These are phyloP conservation scores for Diorhabda carinulata DNA, from an alignment of 1,140 invertebrate species.

Conservation along the genomic window DNA sequence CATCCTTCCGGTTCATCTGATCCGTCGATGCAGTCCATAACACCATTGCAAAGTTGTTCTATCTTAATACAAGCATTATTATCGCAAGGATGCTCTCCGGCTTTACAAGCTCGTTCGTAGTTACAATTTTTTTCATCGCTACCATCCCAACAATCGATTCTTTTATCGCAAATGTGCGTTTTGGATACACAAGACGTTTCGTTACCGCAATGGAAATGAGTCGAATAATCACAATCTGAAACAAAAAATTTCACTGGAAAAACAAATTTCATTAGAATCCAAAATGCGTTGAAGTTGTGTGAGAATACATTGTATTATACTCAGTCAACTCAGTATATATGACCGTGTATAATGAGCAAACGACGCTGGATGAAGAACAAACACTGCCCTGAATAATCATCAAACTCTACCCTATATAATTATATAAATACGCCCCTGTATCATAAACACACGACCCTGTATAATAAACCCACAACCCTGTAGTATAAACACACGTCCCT, in stretches of 20 bases:
- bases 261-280: too few species aligned
- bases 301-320: too few species aligned
- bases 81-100: constrained; percentile 56
- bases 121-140: constrained; percentile 75
- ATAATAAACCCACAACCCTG: too few species aligned
- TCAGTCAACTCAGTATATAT: too few species aligned
- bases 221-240: constrained; percentile 65
- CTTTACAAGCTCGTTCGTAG: constrained; percentile 51
- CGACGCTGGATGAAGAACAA: too few species aligned
- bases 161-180: constrained; percentile 65
- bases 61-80: constrained; percentile 60
- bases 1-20: constrained; percentile 65
- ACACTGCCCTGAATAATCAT: too few species aligned
- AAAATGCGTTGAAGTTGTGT: too few species aligned
- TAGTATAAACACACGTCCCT: too few species aligned
- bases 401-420: too few species aligned
- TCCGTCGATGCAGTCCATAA: constrained; percentile 59
- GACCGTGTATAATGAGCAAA: too few species aligned
- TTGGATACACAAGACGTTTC: constrained; percentile 70
- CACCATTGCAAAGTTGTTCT: constrained; percentile 61
- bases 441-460: too few species aligned
- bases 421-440: too few species aligned
- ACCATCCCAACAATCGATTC: constrained; percentile 77
- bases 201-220: constrained; percentile 73
- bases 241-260: constrained; percentile 17